Evolutionary conservation across 2,797 vertebrate species (phyloP).

Genomic region (Scomberomorus guttatus): DNA sequence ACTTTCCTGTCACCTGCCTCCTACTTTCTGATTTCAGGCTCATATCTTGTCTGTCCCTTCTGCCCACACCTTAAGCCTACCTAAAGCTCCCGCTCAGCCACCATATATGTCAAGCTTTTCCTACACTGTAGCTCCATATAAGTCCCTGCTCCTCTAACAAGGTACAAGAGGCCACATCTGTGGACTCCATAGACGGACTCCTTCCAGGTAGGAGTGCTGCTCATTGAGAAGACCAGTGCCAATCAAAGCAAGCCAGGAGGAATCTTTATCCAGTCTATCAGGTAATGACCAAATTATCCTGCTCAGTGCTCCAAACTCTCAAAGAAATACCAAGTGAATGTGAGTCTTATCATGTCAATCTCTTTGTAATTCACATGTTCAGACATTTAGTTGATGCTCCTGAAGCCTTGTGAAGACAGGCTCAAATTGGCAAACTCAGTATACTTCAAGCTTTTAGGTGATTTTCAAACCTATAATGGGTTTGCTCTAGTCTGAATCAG

Average conservation of each 20-base stretch:
- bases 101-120: neutral
- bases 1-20: slow-evolving; percentile 1
- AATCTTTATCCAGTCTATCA: neutral
- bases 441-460: no score
- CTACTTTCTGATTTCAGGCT: slow-evolving; percentile 3
- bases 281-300: slow-evolving; percentile 1
- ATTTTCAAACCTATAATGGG: no score
- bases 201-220: neutral
- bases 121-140: neutral
- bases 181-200: neutral
- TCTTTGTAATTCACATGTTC: neutral
- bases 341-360: neutral
- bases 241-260: neutral
- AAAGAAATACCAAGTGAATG: neutral
- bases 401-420: neutral
- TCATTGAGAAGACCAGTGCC: slow-evolving; percentile 3
- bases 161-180: slow-evolving; percentile 13
- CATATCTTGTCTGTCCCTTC: neutral
- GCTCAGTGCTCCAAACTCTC: neutral
- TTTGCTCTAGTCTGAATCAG: no score
- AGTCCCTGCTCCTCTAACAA: slow-evolving; percentile 16
- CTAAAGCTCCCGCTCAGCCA: neutral
- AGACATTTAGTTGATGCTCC: neutral
- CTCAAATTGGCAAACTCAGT: no score
- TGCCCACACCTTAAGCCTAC: neutral